Conservation (phyloP, 2,888 invertebrate species). For the Brachyptera risi region DNA sequence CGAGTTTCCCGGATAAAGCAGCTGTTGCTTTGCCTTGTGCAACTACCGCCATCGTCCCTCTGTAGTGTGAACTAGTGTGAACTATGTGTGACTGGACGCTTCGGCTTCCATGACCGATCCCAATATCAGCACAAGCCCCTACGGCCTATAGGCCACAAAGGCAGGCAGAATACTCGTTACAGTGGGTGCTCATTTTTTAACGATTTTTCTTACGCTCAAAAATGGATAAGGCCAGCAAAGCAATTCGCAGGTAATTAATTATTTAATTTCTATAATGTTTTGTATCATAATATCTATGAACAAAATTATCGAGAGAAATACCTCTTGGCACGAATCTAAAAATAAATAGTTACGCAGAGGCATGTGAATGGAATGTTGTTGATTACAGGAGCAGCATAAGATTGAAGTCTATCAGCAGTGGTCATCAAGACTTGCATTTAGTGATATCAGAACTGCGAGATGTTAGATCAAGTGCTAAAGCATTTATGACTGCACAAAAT, state of each 20-base stretch:
- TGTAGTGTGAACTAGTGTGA: too few species aligned
- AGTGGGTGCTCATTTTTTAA: too few species aligned
- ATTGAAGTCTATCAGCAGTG: conserved; percentile 44
- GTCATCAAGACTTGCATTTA: conserved; percentile 47
- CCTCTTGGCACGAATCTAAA: background rate
- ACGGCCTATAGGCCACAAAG: too few species aligned
- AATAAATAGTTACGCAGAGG: background rate
- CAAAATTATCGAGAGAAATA: background rate
- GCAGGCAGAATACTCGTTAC: too few species aligned
- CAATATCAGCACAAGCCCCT: too few species aligned
- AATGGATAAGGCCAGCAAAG: conserved; percentile 39
- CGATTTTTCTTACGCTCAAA: too few species aligned
- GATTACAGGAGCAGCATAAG: conserved; percentile 46
- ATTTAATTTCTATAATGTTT: background rate
- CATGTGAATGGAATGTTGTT: background rate
- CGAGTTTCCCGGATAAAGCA: too few species aligned
- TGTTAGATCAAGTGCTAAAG: conserved; percentile 45
- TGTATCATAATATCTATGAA: background rate
- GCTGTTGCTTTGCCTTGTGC: too few species aligned
- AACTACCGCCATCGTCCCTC: too few species aligned
- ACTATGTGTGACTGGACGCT: too few species aligned
- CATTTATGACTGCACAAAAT: conserved; percentile 46
- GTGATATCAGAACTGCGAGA: conserved; percentile 49
- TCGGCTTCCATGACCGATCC: too few species aligned
- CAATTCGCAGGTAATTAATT: conserved; percentile 35